Evolutionary conservation across 1,140 invertebrate species (phyloP).

Genomic region (Physella acuta): DNA sequence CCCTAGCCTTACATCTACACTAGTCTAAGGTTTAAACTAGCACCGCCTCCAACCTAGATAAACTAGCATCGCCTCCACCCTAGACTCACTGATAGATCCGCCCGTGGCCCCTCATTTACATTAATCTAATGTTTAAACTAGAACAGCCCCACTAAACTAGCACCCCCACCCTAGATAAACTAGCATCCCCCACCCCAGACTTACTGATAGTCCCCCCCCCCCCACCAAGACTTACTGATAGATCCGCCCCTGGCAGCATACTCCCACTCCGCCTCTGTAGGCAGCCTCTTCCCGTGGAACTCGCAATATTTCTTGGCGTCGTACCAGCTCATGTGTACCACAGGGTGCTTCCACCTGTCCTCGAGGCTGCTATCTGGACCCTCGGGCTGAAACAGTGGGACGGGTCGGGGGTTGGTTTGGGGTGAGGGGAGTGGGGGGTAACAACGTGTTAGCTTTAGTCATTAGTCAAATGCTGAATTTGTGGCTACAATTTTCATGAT

Average conservation of each 20-base stretch:
- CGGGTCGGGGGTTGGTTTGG: too few species aligned
- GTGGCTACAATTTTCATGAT: too few species aligned
- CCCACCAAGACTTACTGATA: constrained; percentile 33
- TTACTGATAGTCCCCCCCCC: not conserved
- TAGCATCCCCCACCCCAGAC: not conserved
- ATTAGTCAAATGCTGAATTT: too few species aligned
- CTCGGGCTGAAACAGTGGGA: constrained; percentile 40
- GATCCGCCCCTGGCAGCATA: constrained; percentile 52
- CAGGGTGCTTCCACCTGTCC: constrained; percentile 50
- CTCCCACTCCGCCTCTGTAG: constrained; percentile 59
- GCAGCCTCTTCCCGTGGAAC: constrained; percentile 54
- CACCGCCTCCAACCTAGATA: too few species aligned
- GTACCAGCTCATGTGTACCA: constrained; percentile 54
- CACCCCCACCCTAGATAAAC: not conserved
- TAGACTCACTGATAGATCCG: too few species aligned
- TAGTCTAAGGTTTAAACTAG: too few species aligned
- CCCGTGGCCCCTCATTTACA: not conserved
- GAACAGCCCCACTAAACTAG: not conserved
- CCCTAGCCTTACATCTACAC: too few species aligned
- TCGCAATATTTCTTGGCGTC: constrained; percentile 56
- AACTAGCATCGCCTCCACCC: too few species aligned
- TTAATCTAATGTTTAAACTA: not conserved
- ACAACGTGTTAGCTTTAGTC: too few species aligned
- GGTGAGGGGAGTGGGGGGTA: too few species aligned
- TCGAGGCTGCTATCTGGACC: constrained; percentile 43